Evolutionary conservation across 2,888 invertebrate species (phyloP).

Genomic region (Rotaria magnacalcarata): DNA sequence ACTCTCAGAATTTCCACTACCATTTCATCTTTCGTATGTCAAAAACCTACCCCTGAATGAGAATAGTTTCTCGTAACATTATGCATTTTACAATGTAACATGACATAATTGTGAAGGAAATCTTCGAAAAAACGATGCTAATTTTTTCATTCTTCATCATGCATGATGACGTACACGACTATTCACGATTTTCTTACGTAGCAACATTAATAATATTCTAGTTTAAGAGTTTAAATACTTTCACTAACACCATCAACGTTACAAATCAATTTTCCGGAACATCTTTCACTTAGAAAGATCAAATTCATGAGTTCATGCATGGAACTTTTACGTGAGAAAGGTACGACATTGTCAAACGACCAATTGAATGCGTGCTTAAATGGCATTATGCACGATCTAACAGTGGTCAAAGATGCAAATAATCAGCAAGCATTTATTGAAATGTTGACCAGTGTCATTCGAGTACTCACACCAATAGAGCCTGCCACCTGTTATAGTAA

Average conservation of each 20-base stretch:
- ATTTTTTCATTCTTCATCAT: too few species aligned
- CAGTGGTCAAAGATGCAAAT: not conserved
- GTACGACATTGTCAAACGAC: not conserved
- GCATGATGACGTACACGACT: too few species aligned
- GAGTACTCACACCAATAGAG: not conserved
- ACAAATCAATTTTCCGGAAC: not conserved
- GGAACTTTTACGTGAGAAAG: not conserved
- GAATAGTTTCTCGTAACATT: too few species aligned
- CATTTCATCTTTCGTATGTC: too few species aligned
- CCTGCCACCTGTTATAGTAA: not conserved
- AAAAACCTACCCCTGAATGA: too few species aligned
- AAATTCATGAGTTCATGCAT: not conserved
- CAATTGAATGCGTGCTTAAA: not conserved
- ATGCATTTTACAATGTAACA: too few species aligned
- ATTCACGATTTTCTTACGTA: too few species aligned
- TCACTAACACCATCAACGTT: not conserved
- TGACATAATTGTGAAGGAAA: too few species aligned
- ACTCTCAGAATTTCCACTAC: too few species aligned
- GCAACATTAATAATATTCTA: too few species aligned
- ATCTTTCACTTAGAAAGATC: not conserved
- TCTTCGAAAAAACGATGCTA: too few species aligned
- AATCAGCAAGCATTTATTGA: not conserved
- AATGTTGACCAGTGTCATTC: not conserved
- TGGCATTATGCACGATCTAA: not conserved
- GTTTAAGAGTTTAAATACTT: too few species aligned